A percentile compares a stretch with the other conserved stretches of the same genome.
phyloP scores from a whole-genome alignment of 2,888 invertebrate genomes.

The Tipula vernalis region DNA sequence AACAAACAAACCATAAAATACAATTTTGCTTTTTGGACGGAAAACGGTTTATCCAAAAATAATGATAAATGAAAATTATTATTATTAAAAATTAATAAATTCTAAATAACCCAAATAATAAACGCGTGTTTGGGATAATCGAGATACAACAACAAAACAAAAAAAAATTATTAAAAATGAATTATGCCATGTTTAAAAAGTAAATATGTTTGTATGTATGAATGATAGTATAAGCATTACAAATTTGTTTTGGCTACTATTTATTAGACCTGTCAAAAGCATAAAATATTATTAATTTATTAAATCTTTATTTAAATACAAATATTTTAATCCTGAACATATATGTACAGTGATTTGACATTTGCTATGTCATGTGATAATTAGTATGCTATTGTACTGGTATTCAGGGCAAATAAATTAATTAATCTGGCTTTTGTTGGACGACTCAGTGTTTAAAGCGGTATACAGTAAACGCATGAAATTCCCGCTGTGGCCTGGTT shows the following conservation, averaged over 20 bases:
- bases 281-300: not conserved
- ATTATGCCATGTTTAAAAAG: not conserved
- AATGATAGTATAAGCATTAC: not conserved
- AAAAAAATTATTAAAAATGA: not conserved
- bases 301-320: not conserved
- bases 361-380: not conserved
- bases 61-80: not conserved
- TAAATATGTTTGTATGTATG: not conserved
- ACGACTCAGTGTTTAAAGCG: not conserved
- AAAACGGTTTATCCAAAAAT: not conserved
- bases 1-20: not conserved
- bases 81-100: not conserved
- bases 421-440: not conserved
- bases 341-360: not conserved
- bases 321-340: not conserved
- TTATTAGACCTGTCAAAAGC: not conserved
- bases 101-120: not conserved
- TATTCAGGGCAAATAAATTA: not conserved
- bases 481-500: not conserved
- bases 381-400: not conserved
- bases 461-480: not conserved
- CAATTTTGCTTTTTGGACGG: not conserved
- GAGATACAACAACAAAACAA: not conserved
- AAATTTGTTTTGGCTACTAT: not conserved
- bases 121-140: not conserved